These are phyloP conservation scores for Ailurus styani DNA, from an alignment of 2,113 vertebrate genomes.

Conservation along the genomic window DNA sequence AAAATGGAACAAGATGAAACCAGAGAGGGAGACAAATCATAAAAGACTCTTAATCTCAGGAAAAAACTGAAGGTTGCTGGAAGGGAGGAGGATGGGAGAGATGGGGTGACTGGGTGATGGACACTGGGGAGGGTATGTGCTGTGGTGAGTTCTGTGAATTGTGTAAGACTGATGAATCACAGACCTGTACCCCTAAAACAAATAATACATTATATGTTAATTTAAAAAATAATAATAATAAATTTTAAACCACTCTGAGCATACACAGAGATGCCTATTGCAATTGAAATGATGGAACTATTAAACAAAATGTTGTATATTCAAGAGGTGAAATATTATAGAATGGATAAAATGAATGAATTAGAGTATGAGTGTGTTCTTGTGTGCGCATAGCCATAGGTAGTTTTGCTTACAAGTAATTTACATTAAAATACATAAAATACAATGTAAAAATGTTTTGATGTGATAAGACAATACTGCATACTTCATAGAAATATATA, in stretches of 20 bases:
- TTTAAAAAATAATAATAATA: background rate
- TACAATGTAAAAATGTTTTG: background rate
- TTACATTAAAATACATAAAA: constrained; percentile 5
- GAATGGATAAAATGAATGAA: background rate
- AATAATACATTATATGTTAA: no score
- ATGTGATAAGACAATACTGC: background rate
- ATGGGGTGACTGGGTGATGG: no score
- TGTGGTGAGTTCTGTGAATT: no score
- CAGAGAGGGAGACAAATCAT: no score
- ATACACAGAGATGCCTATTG: background rate
- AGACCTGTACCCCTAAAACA: no score
- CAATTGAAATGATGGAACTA: background rate
- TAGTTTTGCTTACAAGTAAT: background rate
- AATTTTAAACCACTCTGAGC: background rate
- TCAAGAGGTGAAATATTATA: background rate
- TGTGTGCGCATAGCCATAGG: background rate
- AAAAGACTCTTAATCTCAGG: no score
- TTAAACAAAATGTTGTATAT: background rate
- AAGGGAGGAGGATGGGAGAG: no score
- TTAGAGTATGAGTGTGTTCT: background rate
- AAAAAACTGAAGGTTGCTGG: no score
- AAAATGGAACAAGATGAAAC: no score
- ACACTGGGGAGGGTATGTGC: no score
- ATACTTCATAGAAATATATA: background rate
- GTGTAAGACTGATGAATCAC: no score